phyloP scores from a whole-genome alignment of 2,888 invertebrate genomes.

The Noctua comes region DNA sequence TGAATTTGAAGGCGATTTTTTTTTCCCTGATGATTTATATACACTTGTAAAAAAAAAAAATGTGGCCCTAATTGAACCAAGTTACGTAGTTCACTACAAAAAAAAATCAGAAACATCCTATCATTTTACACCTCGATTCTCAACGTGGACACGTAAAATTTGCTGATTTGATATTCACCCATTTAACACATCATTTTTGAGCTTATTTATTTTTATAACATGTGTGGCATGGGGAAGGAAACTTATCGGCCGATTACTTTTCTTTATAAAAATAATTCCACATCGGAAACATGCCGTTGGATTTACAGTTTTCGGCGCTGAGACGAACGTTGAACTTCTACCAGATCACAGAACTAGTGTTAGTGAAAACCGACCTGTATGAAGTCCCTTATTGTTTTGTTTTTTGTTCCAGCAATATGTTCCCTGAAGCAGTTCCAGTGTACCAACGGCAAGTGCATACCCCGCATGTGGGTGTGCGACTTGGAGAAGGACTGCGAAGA shows the following conservation, averaged over 20 bases:
- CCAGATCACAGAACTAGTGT: not conserved
- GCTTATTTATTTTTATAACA: not conserved
- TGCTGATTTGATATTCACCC: no score
- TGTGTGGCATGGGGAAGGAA: no score
- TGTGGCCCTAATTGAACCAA: no score
- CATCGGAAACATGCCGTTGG: not conserved
- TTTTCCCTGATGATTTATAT: no score
- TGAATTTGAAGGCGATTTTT: no score
- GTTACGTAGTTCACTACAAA: no score
- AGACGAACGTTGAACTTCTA: not conserved
- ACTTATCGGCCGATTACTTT: no score
- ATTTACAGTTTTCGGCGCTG: not conserved
- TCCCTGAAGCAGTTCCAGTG: slow-evolving; percentile 94
- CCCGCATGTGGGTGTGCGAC: slow-evolving; percentile 94
- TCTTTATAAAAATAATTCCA: not conserved
- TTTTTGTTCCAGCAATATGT: slow-evolving; percentile 87
- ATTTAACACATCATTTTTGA: not conserved
- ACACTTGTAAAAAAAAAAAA: no score
- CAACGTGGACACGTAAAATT: no score
- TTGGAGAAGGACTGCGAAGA: slow-evolving; percentile 95
- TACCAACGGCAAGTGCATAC: slow-evolving; percentile 93
- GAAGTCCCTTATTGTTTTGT: not conserved
- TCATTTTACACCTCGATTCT: no score
- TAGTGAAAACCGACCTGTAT: not conserved
- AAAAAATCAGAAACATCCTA: no score